Percentiles rank a stretch among this genome's conserved stretches.
Evolutionary conservation across 1,140 invertebrate genomes (phyloP).

Genomic region (Acyrthosiphon pisum): DNA sequence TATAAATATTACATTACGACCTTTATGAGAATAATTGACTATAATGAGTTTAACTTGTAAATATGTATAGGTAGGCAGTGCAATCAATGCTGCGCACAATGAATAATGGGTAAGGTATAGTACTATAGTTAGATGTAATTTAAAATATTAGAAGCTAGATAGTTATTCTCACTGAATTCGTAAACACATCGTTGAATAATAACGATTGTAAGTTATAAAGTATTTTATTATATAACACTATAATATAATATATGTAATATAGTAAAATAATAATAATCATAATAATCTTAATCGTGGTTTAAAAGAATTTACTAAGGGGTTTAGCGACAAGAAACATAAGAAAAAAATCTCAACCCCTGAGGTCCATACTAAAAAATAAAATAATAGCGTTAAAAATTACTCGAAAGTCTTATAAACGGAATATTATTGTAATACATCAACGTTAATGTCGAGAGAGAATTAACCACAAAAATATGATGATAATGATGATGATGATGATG

Average conservation of each 20-base stretch:
- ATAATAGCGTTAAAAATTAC: slow-evolving; percentile 46
- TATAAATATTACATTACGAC: neutral
- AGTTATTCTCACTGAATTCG: neutral
- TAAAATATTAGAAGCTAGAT: slow-evolving; percentile 7
- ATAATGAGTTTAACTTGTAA: slow-evolving; percentile 31
- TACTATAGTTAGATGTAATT: neutral
- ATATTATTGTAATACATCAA: slow-evolving; percentile 49
- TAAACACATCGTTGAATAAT: slow-evolving; percentile 1
- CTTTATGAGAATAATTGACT: slow-evolving; percentile 20
- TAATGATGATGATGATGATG: slow-evolving; percentile 5
- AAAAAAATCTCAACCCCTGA: slow-evolving; percentile 26
- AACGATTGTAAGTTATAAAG: neutral
- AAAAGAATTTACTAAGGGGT: neutral
- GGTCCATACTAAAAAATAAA: slow-evolving; percentile 8
- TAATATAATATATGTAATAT: neutral
- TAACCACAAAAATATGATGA: slow-evolving; percentile 45
- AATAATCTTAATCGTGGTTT: neutral
- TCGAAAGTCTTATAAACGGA: slow-evolving; percentile 42
- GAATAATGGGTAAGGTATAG: neutral
- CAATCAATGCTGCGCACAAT: neutral
- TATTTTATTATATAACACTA: neutral
- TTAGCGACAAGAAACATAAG: neutral
- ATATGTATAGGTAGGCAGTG: neutral
- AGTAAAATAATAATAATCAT: slow-evolving; percentile 28
- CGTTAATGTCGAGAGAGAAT: slow-evolving; percentile 47